phyloP scores from a whole-genome alignment of 2,888 invertebrate species.

The Cerceris ruficornis region DNA sequence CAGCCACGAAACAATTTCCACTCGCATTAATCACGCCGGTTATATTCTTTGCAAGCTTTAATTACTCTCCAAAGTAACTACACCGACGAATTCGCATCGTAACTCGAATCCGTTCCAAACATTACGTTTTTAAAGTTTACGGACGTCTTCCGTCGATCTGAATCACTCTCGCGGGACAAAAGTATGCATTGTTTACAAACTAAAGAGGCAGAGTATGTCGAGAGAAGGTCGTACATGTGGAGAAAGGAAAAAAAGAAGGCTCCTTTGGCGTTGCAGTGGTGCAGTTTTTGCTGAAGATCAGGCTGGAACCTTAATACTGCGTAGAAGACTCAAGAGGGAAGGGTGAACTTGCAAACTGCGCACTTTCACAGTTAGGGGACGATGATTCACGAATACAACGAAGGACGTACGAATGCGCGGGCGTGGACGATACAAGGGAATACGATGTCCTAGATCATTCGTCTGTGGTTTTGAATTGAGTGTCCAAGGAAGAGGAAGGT shows the following conservation, averaged over 20 bases:
- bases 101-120: no score
- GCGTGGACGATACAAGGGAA: neutral
- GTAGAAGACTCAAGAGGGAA: slow-evolving; percentile 48
- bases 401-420: neutral
- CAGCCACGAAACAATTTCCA: no score
- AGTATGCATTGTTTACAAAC: neutral
- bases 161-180: no score
- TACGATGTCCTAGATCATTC: neutral
- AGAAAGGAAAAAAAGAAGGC: neutral
- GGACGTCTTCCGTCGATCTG: no score
- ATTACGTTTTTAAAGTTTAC: no score
- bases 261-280: neutral
- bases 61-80: no score
- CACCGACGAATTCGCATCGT: no score
- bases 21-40: no score
- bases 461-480: neutral
- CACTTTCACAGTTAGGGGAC: slow-evolving; percentile 54
- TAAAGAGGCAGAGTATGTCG: neutral
- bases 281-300: slow-evolving; percentile 17
- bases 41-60: no score
- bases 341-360: slow-evolving; percentile 47
- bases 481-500: neutral
- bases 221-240: neutral
- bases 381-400: slow-evolving; percentile 49
- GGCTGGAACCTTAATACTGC: slow-evolving; percentile 40